Evolutionary conservation across 2,113 vertebrate genomes (phyloP).

Genomic region (Pyrgilauda ruficollis): DNA sequence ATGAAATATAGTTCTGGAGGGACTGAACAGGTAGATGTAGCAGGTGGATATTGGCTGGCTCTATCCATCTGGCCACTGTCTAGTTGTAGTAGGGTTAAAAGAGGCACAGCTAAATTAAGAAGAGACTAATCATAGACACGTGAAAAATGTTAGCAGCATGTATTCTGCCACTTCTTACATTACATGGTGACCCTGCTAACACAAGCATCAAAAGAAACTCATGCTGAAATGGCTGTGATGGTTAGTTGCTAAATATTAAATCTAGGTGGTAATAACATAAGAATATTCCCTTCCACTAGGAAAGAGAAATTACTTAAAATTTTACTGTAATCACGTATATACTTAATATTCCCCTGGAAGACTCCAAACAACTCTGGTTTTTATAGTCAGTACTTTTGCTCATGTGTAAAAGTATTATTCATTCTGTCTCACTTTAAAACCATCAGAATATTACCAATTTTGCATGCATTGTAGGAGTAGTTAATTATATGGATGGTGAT

Average conservation of each 20-base stretch:
- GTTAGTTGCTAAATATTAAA: neutral
- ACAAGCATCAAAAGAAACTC: constrained; percentile 6
- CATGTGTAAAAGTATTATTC: neutral
- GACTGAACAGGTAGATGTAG: neutral
- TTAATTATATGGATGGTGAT: neutral
- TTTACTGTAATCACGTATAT: fast-evolving
- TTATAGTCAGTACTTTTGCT: neutral
- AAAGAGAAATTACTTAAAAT: neutral
- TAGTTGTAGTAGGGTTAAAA: neutral
- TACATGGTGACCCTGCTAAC: constrained; percentile 4
- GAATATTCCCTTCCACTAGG: neutral
- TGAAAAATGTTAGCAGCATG: constrained; percentile 38
- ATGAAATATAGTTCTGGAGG: neutral
- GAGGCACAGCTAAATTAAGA: constrained; percentile 37
- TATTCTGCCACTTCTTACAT: constrained; percentile 13
- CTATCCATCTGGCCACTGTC: neutral
- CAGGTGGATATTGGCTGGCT: neutral
- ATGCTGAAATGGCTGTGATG: neutral
- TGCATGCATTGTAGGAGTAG: neutral
- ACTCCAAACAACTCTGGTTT: neutral
- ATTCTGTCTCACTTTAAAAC: neutral
- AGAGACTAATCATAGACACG: neutral
- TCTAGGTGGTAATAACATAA: neutral
- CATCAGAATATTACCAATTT: neutral
- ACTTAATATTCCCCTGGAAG: neutral